phyloP scores from a whole-genome alignment of 2,888 invertebrate species.

The Lycophotia porphyrea region DNA sequence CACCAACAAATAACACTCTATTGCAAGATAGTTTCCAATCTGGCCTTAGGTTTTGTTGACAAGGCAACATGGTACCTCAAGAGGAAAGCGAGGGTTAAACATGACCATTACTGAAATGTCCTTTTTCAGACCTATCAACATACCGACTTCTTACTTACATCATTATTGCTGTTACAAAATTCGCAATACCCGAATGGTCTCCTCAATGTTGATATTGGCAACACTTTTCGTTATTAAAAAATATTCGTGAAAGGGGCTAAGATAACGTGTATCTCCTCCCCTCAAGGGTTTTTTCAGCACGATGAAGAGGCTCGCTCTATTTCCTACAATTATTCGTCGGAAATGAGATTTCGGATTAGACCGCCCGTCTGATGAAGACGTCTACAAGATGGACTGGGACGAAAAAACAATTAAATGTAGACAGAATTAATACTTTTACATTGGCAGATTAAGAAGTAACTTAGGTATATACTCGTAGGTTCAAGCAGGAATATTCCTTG shows the following conservation, averaged over 20 bases:
- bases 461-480: background rate
- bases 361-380: conserved; percentile 77
- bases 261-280: conserved; percentile 43
- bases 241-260: conserved; percentile 34
- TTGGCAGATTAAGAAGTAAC: background rate
- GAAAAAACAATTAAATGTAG: conserved; percentile 81
- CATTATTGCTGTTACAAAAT: background rate
- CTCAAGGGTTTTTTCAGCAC: conserved; percentile 52
- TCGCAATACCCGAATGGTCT: conserved; percentile 2
- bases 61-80: background rate
- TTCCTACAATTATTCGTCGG: conserved; percentile 83
- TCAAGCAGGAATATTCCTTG: background rate
- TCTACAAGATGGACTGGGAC: conserved; percentile 74
- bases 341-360: conserved; percentile 87
- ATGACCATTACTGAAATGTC: background rate
- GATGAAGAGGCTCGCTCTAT: conserved; percentile 70
- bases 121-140: background rate
- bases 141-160: background rate
- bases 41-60: background rate
- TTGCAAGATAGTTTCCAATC: background rate
- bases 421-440: conserved; percentile 71
- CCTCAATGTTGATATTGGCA: conserved; percentile 3
- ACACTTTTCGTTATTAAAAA: conserved; percentile 42
- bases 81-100: too few relatives aligned
- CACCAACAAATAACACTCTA: background rate